Conservation (phyloP, 2,113 vertebrate species). For the Dendropsophus ebraccatus region DNA sequence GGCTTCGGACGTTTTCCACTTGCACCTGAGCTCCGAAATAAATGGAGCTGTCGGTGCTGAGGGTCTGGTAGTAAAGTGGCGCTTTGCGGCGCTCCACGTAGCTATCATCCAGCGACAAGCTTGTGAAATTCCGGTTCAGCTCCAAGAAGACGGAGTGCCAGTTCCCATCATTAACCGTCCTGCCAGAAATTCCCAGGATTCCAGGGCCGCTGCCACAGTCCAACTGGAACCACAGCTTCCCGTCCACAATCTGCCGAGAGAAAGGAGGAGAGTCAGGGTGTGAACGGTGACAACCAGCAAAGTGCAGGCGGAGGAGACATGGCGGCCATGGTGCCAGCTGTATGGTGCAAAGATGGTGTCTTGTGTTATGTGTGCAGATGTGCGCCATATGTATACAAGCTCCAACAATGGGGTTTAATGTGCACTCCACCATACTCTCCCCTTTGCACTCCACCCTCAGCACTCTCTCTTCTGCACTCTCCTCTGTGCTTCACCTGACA, state of each 20-base stretch:
- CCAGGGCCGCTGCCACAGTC: conserved; percentile 83
- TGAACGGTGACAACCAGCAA: background rate
- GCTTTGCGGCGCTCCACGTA: conserved; percentile 88
- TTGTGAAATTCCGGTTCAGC: conserved; percentile 90
- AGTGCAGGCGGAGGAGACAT: background rate
- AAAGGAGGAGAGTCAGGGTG: conserved; percentile 23
- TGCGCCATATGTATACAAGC: background rate
- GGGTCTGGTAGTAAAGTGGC: conserved; percentile 76
- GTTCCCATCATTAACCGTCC: conserved; percentile 87
- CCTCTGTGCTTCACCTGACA: no score
- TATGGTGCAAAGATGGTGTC: no score
- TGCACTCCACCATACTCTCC: no score
- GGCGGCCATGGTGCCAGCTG: background rate
- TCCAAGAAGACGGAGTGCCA: conserved; percentile 95
- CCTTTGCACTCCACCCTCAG: no score
- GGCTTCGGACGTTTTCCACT: conserved; percentile 79
- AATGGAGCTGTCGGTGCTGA: conserved; percentile 81
- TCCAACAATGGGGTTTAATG: no score
- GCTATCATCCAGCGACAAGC: conserved; percentile 91
- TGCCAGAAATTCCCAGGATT: conserved; percentile 88
- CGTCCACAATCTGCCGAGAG: conserved; percentile 83
- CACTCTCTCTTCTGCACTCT: no score
- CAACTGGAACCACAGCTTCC: conserved; percentile 93
- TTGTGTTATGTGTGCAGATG: background rate
- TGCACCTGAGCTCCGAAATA: conserved; percentile 95